Conservation (phyloP, 2,113 vertebrate genomes). For the Helogale parvula region DNA sequence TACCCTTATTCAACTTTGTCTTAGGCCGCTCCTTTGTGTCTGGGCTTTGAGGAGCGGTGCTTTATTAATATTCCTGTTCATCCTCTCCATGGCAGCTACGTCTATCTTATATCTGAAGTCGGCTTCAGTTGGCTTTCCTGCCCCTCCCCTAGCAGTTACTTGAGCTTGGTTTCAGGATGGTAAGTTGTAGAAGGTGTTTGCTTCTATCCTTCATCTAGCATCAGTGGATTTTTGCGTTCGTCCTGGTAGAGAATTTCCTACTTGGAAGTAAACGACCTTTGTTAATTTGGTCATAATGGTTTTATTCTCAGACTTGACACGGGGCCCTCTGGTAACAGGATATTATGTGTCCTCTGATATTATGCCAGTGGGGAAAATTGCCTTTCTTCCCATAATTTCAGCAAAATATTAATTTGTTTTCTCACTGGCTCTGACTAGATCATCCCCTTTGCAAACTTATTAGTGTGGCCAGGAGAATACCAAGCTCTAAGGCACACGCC, state of each 20-base stretch:
- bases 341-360: neutral
- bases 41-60: neutral
- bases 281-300: neutral
- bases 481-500: neutral
- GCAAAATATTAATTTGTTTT: neutral
- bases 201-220: neutral
- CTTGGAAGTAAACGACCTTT: neutral
- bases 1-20: neutral
- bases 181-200: neutral
- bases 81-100: neutral
- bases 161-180: neutral
- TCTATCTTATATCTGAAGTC: neutral
- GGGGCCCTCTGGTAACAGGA: neutral
- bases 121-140: neutral
- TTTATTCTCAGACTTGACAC: neutral
- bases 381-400: neutral
- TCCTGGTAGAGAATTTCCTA: neutral
- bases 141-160: neutral
- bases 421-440: neutral
- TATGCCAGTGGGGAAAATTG: neutral
- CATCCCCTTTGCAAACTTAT: neutral
- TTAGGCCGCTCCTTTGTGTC: neutral
- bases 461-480: neutral
- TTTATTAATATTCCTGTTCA: neutral
- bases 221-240: neutral